phyloP scores from a whole-genome alignment of 2,797 vertebrate species.

The Rallus crepitans region DNA sequence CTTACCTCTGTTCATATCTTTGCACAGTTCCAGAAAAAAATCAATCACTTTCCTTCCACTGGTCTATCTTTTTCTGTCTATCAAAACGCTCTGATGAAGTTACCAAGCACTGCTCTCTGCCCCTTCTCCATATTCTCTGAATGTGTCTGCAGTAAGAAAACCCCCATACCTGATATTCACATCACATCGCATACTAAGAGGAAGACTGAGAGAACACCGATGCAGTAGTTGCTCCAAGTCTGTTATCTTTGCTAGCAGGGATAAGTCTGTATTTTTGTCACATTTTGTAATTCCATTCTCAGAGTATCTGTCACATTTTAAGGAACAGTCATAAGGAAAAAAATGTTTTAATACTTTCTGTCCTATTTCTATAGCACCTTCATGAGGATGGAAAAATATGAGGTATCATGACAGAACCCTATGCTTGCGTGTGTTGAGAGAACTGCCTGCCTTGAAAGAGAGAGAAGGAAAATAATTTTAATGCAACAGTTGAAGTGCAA shows the following conservation, averaged over 20 bases:
- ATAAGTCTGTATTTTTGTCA: slow-evolving; percentile 12
- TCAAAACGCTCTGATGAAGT: background rate
- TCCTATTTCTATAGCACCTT: background rate
- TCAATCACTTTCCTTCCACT: background rate
- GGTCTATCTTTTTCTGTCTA: background rate
- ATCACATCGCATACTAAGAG: background rate
- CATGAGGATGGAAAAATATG: background rate
- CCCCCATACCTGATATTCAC: background rate
- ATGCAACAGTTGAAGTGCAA: background rate
- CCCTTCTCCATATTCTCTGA: background rate
- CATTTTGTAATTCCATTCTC: background rate
- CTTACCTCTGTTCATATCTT: background rate
- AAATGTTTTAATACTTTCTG: background rate
- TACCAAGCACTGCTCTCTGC: background rate
- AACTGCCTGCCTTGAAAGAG: background rate
- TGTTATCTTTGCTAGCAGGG: background rate
- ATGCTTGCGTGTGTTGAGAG: background rate
- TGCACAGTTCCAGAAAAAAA: background rate
- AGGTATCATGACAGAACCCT: background rate
- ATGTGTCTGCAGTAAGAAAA: background rate
- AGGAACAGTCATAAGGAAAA: background rate
- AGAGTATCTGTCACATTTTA: background rate
- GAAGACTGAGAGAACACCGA: background rate
- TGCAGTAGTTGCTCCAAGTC: background rate
- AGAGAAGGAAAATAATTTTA: background rate